Evolutionary conservation across 2,113 vertebrate species (phyloP).

Genomic region (Rhynchomys soricoides): DNA sequence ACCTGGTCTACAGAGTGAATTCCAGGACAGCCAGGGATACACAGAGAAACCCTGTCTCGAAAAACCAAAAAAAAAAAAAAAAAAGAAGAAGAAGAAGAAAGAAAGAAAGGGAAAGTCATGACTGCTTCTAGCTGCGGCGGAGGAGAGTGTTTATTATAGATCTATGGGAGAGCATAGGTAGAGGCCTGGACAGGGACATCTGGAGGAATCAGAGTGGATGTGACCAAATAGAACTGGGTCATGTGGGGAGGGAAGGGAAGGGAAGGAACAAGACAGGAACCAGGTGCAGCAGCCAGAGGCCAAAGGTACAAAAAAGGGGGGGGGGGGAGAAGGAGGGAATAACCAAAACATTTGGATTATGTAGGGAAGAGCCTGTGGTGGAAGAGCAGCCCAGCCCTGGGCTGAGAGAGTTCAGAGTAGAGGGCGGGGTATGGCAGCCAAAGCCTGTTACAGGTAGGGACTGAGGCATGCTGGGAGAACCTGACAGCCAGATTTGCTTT

Average conservation of each 20-base stretch:
- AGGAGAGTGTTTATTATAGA: background rate
- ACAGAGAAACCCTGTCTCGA: no score
- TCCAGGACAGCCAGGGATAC: no score
- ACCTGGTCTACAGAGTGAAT: no score
- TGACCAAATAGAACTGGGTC: background rate
- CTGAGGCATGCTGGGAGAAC: background rate
- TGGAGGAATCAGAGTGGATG: background rate
- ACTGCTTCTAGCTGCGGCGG: background rate
- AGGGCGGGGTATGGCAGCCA: background rate
- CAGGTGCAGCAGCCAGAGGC: background rate
- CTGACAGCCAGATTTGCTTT: background rate
- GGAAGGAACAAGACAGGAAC: background rate
- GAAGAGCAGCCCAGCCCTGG: background rate
- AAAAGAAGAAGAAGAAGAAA: no score
- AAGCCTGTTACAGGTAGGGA: background rate
- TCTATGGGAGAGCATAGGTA: background rate
- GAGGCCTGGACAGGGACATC: background rate
- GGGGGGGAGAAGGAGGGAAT: accelerated
- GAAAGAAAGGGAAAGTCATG: background rate
- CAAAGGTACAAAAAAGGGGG: background rate
- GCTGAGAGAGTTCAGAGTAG: background rate
- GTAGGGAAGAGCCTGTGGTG: background rate
- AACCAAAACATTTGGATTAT: background rate
- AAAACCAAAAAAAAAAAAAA: no score
- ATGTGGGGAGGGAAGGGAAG: background rate